Conservation (phyloP, 2,113 vertebrate genomes). For the Embiotoca jacksoni region DNA sequence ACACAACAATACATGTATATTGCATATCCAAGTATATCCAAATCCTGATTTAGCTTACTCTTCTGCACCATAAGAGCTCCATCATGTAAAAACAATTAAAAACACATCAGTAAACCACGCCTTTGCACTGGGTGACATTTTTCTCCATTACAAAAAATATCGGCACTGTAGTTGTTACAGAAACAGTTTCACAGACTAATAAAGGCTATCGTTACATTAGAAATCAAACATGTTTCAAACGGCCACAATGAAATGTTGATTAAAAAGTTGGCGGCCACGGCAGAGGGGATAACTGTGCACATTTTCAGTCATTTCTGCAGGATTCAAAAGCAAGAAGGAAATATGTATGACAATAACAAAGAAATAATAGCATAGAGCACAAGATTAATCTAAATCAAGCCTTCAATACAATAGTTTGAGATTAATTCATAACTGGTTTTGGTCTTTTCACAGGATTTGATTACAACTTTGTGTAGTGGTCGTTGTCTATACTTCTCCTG, state of each 20-base stretch:
- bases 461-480: no score
- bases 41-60: not conserved
- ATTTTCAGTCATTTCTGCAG: slow-evolving; percentile 25
- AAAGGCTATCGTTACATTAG: not conserved
- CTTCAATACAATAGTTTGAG: no score
- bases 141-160: slow-evolving; percentile 3
- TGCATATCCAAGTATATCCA: not conserved
- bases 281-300: not conserved
- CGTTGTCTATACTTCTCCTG: no score
- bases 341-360: no score
- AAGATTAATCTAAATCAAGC: no score
- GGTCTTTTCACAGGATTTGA: no score
- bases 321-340: no score
- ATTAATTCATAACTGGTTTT: no score
- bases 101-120: slow-evolving; percentile 13
- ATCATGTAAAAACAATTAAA: slow-evolving; percentile 4
- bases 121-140: slow-evolving; percentile 12
- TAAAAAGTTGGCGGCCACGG: not conserved
- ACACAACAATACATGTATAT: slow-evolving; percentile 1
- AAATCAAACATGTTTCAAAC: slow-evolving; percentile 9
- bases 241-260: slow-evolving; percentile 2
- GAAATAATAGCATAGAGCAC: no score
- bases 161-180: not conserved
- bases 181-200: slow-evolving; percentile 1
- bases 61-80: not conserved